Percentiles rank a stretch among this genome's conserved stretches.
Evolutionary conservation across 2,797 vertebrate genomes (phyloP).

Genomic region (Heterohyrax brucei): DNA sequence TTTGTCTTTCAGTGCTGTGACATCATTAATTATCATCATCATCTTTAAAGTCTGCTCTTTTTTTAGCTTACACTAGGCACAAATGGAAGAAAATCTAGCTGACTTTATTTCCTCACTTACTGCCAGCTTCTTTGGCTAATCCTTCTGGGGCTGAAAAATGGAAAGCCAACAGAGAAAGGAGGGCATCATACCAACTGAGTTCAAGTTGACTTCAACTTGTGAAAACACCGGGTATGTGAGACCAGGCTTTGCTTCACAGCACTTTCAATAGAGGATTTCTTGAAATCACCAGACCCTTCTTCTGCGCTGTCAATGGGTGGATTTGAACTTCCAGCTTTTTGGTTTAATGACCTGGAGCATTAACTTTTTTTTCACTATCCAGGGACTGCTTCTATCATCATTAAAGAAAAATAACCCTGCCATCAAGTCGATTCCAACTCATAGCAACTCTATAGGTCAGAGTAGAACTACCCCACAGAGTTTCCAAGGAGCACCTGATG

Average conservation of each 20-base stretch:
- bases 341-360: too few relatives aligned
- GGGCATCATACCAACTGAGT: too few relatives aligned
- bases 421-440: too few relatives aligned
- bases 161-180: not conserved
- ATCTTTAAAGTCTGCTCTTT: not conserved
- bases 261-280: not conserved
- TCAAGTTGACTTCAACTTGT: too few relatives aligned
- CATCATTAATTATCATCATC: not conserved
- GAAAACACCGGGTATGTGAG: not conserved
- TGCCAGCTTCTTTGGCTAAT: not conserved
- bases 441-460: too few relatives aligned
- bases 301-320: too few relatives aligned
- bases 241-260: not conserved
- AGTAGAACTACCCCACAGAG: too few relatives aligned
- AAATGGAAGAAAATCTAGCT: not conserved
- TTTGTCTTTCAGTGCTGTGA: not conserved
- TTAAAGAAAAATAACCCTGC: too few relatives aligned
- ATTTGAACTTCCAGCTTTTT: too few relatives aligned
- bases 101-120: not conserved
- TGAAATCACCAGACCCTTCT: not conserved
- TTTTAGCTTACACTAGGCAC: not conserved
- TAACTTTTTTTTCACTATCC: too few relatives aligned
- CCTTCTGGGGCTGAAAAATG: not conserved
- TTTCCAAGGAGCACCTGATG: too few relatives aligned
- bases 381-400: not conserved